phyloP scores from a whole-genome alignment of 2,888 invertebrate species.

The Andrena hattorfiana region DNA sequence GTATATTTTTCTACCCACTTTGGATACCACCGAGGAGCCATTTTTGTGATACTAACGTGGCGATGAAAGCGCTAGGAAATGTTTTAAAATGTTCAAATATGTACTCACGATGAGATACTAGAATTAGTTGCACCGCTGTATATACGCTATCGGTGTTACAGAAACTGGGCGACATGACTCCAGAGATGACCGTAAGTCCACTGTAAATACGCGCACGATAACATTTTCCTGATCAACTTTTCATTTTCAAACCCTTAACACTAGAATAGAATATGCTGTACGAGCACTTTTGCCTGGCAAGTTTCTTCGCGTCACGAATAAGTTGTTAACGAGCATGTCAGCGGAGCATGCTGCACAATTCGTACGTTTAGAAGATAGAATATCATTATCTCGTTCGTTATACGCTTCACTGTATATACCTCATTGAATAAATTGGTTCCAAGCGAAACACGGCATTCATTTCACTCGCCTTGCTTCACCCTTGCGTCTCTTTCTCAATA shows the following conservation, averaged over 20 bases:
- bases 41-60: neutral
- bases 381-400: constrained; percentile 16
- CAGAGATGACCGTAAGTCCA: constrained; percentile 85
- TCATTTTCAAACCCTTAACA: neutral
- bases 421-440: constrained; percentile 59
- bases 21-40: neutral
- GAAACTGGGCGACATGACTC: constrained; percentile 85
- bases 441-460: constrained; percentile 12
- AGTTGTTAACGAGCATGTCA: neutral
- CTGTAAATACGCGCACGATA: constrained; percentile 82
- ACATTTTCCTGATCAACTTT: neutral
- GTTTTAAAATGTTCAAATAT: neutral
- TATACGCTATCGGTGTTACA: constrained; percentile 84
- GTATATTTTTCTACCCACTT: constrained; percentile 2
- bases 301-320: neutral
- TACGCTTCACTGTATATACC: constrained; percentile 40
- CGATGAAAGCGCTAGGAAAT: neutral
- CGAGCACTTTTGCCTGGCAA: constrained; percentile 1
- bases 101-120: constrained; percentile 47
- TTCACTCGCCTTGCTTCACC: constrained; percentile 23
- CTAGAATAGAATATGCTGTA: constrained; percentile 5
- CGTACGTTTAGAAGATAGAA: neutral
- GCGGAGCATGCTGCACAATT: constrained; percentile 26
- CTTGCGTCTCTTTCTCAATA: constrained; percentile 1
- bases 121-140: constrained; percentile 84